These are phyloP conservation scores for Manis javanica DNA, from an alignment of 2,797 vertebrate genomes.

Conservation along the genomic window DNA sequence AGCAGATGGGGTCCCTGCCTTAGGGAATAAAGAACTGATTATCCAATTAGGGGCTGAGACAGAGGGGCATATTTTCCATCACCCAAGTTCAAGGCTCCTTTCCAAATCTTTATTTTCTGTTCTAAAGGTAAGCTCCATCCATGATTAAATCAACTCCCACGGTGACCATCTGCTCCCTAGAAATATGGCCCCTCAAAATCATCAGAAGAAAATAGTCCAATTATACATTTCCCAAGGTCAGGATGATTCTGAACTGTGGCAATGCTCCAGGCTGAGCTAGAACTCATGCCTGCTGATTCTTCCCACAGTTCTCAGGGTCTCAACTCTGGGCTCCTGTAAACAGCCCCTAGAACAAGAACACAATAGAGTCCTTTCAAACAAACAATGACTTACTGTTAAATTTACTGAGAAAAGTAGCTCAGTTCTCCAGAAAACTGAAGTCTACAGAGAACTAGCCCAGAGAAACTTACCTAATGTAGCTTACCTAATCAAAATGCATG, in stretches of 20 bases:
- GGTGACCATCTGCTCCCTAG: not conserved
- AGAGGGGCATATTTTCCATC: not conserved
- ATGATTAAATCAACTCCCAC: not conserved
- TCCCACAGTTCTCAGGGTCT: not conserved
- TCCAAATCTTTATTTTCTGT: not conserved
- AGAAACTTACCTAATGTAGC: not conserved
- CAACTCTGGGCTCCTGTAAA: not conserved
- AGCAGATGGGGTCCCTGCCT: not conserved
- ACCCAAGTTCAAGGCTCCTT: conserved; percentile 32
- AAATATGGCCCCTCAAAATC: not conserved
- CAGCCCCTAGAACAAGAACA: not conserved
- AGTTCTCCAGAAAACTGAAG: not conserved
- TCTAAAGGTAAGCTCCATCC: conserved; percentile 40
- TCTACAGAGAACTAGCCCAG: not conserved
- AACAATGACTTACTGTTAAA: not conserved
- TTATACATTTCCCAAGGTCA: not conserved
- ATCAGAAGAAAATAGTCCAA: not conserved
- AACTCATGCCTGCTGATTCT: not conserved
- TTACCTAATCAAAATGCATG: not conserved
- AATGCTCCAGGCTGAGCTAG: not conserved
- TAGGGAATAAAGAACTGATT: not conserved
- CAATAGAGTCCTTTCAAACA: not conserved
- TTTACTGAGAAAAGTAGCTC: conserved; percentile 12
- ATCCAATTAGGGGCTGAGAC: not conserved
- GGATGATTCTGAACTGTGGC: not conserved